phyloP scores from a whole-genome alignment of 2,113 vertebrate species.

The Cepphus grylle region DNA sequence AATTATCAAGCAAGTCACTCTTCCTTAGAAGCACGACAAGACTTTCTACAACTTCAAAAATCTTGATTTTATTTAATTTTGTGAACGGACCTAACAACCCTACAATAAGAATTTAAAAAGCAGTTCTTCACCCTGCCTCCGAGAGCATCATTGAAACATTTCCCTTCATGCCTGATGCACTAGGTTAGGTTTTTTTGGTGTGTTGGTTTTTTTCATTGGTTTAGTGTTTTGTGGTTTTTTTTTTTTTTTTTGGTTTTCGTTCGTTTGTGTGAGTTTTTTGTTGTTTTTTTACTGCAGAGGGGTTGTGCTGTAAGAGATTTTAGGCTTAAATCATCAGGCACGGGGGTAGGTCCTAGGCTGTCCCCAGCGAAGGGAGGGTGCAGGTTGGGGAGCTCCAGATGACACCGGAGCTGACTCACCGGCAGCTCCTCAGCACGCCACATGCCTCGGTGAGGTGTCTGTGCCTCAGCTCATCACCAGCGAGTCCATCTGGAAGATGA shows the following conservation, averaged over 20 bases:
- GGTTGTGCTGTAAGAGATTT: neutral
- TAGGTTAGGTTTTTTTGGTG: neutral
- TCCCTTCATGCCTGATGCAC: neutral
- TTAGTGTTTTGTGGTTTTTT: too few species aligned
- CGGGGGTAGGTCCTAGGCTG: neutral
- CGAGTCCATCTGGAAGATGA: neutral
- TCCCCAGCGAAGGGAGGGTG: neutral
- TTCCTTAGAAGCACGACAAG: neutral
- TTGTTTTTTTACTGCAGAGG: neutral
- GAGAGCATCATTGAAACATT: neutral
- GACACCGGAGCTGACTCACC: neutral
- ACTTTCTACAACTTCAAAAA: neutral
- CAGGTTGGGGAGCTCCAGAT: neutral
- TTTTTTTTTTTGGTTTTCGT: too few species aligned
- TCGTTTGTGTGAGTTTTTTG: neutral
- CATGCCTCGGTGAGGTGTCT: rapidly evolving
- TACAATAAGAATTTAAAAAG: neutral
- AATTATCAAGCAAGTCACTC: neutral
- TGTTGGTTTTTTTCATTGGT: neutral
- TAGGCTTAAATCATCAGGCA: neutral
- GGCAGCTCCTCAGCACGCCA: neutral
- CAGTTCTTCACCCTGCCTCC: neutral
- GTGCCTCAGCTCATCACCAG: neutral
- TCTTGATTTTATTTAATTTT: neutral
- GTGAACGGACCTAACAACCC: neutral